Base-by-base conservation (phyloP, 2,888 invertebrate species). In the Tiphia femorata region DNA sequence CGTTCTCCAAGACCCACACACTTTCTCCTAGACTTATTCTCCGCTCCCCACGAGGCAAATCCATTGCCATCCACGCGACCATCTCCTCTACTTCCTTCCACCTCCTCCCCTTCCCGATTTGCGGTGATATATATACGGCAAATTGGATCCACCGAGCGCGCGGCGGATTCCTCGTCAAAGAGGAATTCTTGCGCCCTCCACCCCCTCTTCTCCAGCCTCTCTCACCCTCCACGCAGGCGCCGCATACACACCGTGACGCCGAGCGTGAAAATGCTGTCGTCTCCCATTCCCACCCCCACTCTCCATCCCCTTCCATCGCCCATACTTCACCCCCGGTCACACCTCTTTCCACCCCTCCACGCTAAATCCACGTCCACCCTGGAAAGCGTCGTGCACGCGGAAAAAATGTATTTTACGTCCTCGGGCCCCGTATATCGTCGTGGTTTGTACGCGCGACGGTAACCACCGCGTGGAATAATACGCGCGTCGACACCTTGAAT, bases 101-200 rank as follows among this genome's bases (percentile, higher is more conserved):
- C 19, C 7, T 4, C 16, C 10, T 17, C 19, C 17, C 19, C 17
- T 20, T 1, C 3, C 38, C 19, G 38, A 38, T 38, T 38, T 38
- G 19, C 17, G 5, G 38, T 20, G 38, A 38, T 17, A 17, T 38
- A n/a, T n/a, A 38, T 38, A 38, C 74, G 64, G 76, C 73, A 73
- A 75, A 78, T 73, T 70, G 68, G 64, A 70, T 72, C 69, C 57
- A 62, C 27, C 62, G 72, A 63, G 64, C n/a, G n/a, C n/a, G n/a
- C n/a, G n/a, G n/a, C 60, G 65, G 66, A 67, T 65, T 64, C 65
- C 64, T 69, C 70, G 71, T 72, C 74, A 72, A 76, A 76, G 75
- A 63, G 69, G 67, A 72, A 75, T 64, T 67, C 55, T 55, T 56
- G 49, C 51, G 48, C 57, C 52, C 62, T 68, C 29, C 29, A 30